Evolutionary conservation across 2,797 vertebrate genomes (phyloP).

Genomic region (Siniperca undulata): DNA sequence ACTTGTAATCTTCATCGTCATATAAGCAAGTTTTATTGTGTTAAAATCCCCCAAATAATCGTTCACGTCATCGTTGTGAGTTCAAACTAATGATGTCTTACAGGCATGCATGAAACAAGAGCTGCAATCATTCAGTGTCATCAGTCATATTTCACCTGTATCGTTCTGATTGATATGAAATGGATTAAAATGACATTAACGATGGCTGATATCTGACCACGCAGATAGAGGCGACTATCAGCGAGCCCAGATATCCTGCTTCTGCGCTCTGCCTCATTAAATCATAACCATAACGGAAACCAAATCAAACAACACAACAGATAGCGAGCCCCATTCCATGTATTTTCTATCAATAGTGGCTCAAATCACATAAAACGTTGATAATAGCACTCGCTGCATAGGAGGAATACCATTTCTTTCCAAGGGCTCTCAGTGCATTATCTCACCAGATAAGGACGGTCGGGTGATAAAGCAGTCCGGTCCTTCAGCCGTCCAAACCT

Average conservation of each 20-base stretch:
- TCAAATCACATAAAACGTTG: constrained; percentile 78
- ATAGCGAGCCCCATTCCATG: constrained; percentile 50
- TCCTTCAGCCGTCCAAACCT: constrained; percentile 52
- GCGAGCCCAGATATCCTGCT: constrained; percentile 56
- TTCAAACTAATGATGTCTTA: not conserved
- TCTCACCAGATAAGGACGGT: constrained; percentile 87
- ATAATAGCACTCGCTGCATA: constrained; percentile 64
- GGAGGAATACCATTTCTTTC: constrained; percentile 69
- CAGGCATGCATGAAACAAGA: not conserved
- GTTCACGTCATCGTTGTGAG: not conserved
- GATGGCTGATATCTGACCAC: constrained; percentile 38
- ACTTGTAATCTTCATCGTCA: not conserved
- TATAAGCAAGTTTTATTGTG: not conserved
- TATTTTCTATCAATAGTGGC: constrained; percentile 75
- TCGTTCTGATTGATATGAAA: constrained; percentile 33
- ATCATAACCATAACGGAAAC: constrained; percentile 62
- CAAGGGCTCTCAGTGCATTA: constrained; percentile 79
- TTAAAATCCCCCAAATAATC: not conserved
- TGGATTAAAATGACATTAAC: constrained; percentile 65
- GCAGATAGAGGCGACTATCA: constrained; percentile 64
- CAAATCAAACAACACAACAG: constrained; percentile 64
- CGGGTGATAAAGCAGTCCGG: constrained; percentile 79
- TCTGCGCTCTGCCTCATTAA: constrained; percentile 51
- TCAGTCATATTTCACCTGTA: constrained; percentile 44
- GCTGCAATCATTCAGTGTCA: constrained; percentile 2